These are phyloP conservation scores for Tachina lurida DNA, from an alignment of 2,888 invertebrate genomes.

Conservation along the genomic window DNA sequence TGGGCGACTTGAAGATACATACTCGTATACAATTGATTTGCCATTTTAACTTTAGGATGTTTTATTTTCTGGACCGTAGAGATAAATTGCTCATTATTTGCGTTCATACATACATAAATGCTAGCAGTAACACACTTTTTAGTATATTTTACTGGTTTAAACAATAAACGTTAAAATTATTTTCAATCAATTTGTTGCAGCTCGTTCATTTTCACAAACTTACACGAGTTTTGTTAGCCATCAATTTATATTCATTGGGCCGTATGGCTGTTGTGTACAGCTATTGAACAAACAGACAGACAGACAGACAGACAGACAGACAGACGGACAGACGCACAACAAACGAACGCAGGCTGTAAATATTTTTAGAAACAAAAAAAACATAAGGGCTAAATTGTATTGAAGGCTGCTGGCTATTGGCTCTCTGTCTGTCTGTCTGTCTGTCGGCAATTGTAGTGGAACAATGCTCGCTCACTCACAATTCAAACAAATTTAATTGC, in stretches of 20 bases:
- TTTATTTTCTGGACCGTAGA: conserved; percentile 17
- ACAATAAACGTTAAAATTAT: conserved; percentile 37
- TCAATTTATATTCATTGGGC: conserved; percentile 24
- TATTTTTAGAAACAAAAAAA: conserved; percentile 33
- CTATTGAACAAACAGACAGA: conserved; percentile 3
- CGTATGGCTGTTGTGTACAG: conserved; percentile 13
- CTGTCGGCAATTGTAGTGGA: conserved; percentile 14
- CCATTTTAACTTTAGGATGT: conserved; percentile 6
- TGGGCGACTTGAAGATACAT: conserved; percentile 37
- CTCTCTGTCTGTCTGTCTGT: background rate
- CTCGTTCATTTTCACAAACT: conserved; percentile 25
- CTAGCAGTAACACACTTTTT: conserved; percentile 2
- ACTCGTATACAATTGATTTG: conserved; percentile 23
- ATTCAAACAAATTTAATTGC: conserved; percentile 54
- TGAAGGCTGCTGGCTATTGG: conserved; percentile 48
- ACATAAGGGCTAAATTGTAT: conserved; percentile 38
- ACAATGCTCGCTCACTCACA: conserved; percentile 32
- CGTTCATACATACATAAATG: background rate
- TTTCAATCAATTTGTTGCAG: conserved; percentile 43
- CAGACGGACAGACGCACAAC: background rate
- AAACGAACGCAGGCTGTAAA: conserved; percentile 13
- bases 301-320: background rate
- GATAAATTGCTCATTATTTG: conserved; percentile 35
- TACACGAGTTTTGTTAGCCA: conserved; percentile 5
- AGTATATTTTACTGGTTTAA: conserved; percentile 9